These are phyloP conservation scores for Octopus sinensis DNA, from an alignment of 1,140 invertebrate species.

Conservation along the genomic window DNA sequence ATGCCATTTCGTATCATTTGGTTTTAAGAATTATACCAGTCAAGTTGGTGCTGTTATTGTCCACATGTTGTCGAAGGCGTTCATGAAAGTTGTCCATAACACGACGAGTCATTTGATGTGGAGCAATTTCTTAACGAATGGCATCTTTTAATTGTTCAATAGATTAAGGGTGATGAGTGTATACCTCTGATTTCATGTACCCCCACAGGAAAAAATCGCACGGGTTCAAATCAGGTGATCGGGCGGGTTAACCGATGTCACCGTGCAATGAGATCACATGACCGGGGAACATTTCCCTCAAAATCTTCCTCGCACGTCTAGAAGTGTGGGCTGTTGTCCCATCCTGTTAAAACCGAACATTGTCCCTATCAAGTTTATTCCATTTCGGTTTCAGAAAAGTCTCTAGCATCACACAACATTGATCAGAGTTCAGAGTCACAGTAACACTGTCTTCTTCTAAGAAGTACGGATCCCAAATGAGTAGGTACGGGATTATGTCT, in stretches of 20 bases:
- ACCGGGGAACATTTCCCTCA: background rate
- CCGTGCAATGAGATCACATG: background rate
- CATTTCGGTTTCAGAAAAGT: background rate
- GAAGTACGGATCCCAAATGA: too few relatives aligned
- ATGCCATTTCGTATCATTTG: background rate
- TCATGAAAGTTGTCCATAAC: conserved; percentile 1
- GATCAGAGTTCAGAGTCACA: too few relatives aligned
- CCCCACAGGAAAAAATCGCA: background rate
- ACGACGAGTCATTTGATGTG: background rate
- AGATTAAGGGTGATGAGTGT: background rate
- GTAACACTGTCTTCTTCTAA: too few relatives aligned
- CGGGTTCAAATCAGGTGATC: background rate
- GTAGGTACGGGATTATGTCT: too few relatives aligned
- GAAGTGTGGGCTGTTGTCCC: background rate
- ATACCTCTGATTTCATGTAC: background rate
- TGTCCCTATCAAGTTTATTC: background rate
- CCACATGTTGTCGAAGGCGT: background rate
- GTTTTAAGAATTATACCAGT: background rate
- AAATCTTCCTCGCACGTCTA: background rate
- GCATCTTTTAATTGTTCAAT: background rate
- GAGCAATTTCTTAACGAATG: conserved; percentile 1
- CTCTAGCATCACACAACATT: too few relatives aligned
- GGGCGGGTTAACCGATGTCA: background rate
- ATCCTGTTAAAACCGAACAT: background rate
- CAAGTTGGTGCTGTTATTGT: background rate